A percentile compares a stretch with the other conserved stretches of the same genome.
Evolutionary conservation across 2,888 invertebrate species (phyloP).

Genomic region (Drosophila mettleri): DNA sequence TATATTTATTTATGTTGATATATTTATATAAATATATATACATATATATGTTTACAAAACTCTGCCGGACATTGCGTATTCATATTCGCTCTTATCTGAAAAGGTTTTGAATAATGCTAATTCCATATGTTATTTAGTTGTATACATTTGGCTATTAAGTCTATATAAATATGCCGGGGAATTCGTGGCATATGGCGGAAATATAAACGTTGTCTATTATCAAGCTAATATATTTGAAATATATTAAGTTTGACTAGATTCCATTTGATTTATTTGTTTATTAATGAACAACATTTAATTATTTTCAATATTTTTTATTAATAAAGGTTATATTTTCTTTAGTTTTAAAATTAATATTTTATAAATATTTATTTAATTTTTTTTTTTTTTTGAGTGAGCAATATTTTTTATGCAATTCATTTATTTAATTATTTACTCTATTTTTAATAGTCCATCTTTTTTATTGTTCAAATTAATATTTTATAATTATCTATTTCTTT

Average conservation of each 20-base stretch:
- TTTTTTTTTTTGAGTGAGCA: too few relatives aligned
- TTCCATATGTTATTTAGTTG: constrained; percentile 46
- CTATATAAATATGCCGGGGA: background rate
- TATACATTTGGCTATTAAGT: constrained; percentile 10
- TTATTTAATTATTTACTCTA: too few relatives aligned
- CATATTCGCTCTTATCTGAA: constrained; percentile 43
- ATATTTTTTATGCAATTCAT: too few relatives aligned
- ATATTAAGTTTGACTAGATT: background rate
- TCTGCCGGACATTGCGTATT: constrained; percentile 60
- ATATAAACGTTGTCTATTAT: background rate
- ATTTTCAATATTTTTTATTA: too few relatives aligned
- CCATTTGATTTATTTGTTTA: too few relatives aligned
- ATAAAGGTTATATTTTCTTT: too few relatives aligned
- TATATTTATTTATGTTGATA: constrained; percentile 8
- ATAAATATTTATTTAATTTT: too few relatives aligned
- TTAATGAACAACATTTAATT: too few relatives aligned
- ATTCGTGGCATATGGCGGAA: background rate
- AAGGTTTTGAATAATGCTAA: constrained; percentile 72
- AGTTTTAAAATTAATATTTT: too few relatives aligned
- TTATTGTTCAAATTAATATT: too few relatives aligned
- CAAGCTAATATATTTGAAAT: background rate
- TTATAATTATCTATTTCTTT: too few relatives aligned
- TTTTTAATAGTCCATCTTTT: too few relatives aligned
- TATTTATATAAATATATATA: constrained; percentile 10
- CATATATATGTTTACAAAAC: constrained; percentile 10